Base-by-base conservation (phyloP, 2,888 invertebrate genomes). In the Drosophila affinis region DNA sequence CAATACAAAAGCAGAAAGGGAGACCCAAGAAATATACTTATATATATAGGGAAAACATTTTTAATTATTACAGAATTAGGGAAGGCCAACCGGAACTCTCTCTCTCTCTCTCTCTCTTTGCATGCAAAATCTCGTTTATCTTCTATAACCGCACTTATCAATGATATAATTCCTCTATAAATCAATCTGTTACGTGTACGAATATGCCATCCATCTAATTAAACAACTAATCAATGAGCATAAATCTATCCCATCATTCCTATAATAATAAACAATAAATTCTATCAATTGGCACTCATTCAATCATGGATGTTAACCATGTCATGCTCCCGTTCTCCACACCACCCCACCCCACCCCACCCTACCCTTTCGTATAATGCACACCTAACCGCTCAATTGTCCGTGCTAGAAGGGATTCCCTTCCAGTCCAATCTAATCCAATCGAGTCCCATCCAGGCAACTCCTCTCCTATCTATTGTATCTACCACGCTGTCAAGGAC, bases 401-500 rank as follows among this genome's bases (percentile, higher is more conserved):
- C 63, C 70, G 56, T 54, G 61, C 55, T 5, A 55, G 12, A 63
- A 72, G 72, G 62, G 62, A 71, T 58, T 74, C 72, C 78, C 71
- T 78, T 83, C 63, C 65, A 32, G n/a, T n/a, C n/a, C n/a, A n/a
- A 56, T 12, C 10, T 0, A 3, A 47, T 12, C 17, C 24, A 1
- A 67, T 72, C 14, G 14, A 1, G 63, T 72, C 76, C 76, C 73
- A 79, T 78, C 49, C 32, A 9, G 18, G 9, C 27, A 39, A 67
- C 58, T 51, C 51, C 29, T 49, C 24, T 39, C n/a, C 39, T 39
- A 49, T 24, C 34, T 27, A 21, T 21, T 39, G 48, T 52, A 45
- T 68, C 63, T 74, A 72, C 76, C 80, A 61, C 62, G 73, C 79
- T 84, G 85, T 78, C 79, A 75, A 53, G 62, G 81, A 79, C 79